Percentiles rank a stretch among this genome's conserved stretches.
phyloP scores from a whole-genome alignment of 53 echinoderm and acorn worm species.

The Hippasteria phrygiana region DNA sequence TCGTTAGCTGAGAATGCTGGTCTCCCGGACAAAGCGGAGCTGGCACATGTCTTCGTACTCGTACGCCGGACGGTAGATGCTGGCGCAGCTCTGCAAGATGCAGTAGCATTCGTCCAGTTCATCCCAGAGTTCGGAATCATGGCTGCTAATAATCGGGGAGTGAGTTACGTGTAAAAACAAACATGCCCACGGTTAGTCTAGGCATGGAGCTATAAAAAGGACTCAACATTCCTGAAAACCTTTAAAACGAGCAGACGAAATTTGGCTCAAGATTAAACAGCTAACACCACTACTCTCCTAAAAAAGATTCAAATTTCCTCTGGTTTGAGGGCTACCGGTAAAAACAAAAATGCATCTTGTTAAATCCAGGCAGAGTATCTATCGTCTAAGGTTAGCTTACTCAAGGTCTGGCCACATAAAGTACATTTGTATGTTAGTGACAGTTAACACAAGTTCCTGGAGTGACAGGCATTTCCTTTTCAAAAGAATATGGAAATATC shows the following conservation, averaged over 20 bases:
- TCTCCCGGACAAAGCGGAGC: constrained; percentile 28
- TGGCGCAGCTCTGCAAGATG: constrained; percentile 63
- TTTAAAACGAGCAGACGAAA: too few relatives aligned
- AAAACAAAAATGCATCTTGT: background rate
- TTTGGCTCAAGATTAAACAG: too few relatives aligned
- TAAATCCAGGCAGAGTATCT: background rate
- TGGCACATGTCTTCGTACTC: constrained; percentile 46
- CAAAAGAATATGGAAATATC: background rate
- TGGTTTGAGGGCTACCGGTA: background rate
- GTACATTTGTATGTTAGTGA: background rate
- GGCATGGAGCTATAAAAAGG: too few relatives aligned
- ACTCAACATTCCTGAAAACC: too few relatives aligned
- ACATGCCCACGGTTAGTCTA: background rate
- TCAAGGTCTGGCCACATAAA: background rate
- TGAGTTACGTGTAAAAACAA: background rate
- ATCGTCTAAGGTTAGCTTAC: background rate
- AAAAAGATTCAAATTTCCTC: too few relatives aligned
- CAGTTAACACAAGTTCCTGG: background rate
- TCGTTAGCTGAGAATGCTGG: constrained; percentile 44
- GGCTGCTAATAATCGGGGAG: constrained; percentile 4
- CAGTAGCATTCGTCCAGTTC: constrained; percentile 64
- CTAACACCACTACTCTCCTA: too few relatives aligned
- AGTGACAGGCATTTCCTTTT: background rate
- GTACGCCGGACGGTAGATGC: constrained; percentile 29
- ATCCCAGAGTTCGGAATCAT: constrained; percentile 51